Base-by-base conservation (phyloP, 2,113 vertebrate genomes). In the Prunella fulvescens region DNA sequence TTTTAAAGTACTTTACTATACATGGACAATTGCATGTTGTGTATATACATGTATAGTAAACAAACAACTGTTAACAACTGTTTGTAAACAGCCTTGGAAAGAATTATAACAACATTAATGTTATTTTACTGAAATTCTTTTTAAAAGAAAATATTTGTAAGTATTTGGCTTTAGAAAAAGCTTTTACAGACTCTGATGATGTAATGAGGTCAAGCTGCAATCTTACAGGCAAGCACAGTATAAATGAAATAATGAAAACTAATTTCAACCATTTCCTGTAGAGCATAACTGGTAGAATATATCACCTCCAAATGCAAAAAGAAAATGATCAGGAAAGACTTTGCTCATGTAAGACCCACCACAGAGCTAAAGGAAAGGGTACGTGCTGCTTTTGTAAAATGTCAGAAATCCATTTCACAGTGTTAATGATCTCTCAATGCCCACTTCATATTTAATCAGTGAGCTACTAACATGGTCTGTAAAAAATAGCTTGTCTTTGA, bases 381-480 rank as follows among this genome's bases (percentile, higher is more conserved):
- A 73, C 62, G 47, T 35, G 82, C 79, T 88, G 93, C 4, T 84
- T 86, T 94, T 88, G 56, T 35, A 18, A 96, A 84, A 94, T 71
- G 79, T 93, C 90, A 93, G 92, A 83, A 95, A 93, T 60, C 64
- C 76, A 84, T 95, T 94, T 95, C 66, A 53, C 76, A 57, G 37
- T 64, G 18, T 65, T 97, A 94, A 92, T 92, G 80, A 66, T 65
- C 92, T 95, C 76, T 95, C 78, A 78, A 56, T 93, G 76, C 53
- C 85, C 88, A 92, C 72, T 94, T 95, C 86, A 77, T 72, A 64
- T 81, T 95, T 82, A 89, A 81, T 71, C 66, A 96, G 61, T 6
- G 4, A 86, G 65, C 42, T 86, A 82, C 78, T 65, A 90, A 82
- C 12, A 74, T 83, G 85, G 83, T 48, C 74, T 74, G 14, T 42